These are phyloP conservation scores for Spialia ferax DNA, from an alignment of 2,888 invertebrate genomes.

Conservation along the genomic window DNA sequence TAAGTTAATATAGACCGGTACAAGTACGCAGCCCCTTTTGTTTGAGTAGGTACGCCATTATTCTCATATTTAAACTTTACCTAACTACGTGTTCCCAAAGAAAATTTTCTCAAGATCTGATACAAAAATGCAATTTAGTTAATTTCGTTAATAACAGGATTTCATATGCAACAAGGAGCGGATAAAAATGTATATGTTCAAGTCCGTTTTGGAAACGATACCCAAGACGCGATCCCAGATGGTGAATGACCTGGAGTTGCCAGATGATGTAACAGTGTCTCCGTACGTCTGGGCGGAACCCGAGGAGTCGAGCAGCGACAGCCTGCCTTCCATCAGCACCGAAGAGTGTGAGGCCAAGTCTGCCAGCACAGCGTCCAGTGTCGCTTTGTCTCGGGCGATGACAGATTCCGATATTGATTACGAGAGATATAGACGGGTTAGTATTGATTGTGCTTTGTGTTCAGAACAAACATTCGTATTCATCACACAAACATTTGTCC, in stretches of 20 bases:
- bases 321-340: slow-evolving; percentile 53
- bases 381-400: slow-evolving; percentile 74
- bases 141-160: too few species aligned
- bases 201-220: slow-evolving; percentile 62
- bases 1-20: too few species aligned
- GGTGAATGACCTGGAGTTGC: slow-evolving; percentile 71
- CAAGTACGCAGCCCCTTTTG: too few species aligned
- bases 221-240: slow-evolving; percentile 68
- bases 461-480: too few species aligned
- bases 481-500: too few species aligned
- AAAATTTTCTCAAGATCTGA: too few species aligned
- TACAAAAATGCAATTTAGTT: not conserved
- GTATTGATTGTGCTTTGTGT: too few species aligned
- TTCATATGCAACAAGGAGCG: not conserved
- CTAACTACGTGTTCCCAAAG: too few species aligned
- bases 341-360: slow-evolving; percentile 56
- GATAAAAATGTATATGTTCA: slow-evolving; percentile 67
- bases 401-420: slow-evolving; percentile 80
- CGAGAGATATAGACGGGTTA: slow-evolving; percentile 65
- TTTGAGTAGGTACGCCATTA: too few species aligned
- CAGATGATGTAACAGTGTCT: slow-evolving; percentile 62
- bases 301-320: slow-evolving; percentile 60
- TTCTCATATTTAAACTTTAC: too few species aligned
- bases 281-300: slow-evolving; percentile 66
- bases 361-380: slow-evolving; percentile 65